phyloP scores from a whole-genome alignment of 2,888 invertebrate genomes.

The Netelia fuscicornis region DNA sequence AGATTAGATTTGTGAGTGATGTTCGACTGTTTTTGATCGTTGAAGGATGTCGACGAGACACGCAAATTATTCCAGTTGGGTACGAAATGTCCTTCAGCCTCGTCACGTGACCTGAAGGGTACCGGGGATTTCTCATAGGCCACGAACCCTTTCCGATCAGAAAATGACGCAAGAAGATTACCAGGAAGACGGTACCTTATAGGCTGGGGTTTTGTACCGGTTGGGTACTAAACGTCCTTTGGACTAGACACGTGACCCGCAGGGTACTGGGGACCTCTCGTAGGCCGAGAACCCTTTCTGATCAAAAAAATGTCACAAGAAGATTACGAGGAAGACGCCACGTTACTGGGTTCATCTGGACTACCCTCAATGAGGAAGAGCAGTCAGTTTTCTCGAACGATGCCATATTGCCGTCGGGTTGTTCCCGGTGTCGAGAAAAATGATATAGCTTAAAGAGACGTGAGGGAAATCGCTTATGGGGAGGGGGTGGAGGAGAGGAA shows the following conservation, averaged over 20 bases:
- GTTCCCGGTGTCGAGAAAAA: conserved; percentile 72
- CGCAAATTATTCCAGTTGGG: background rate
- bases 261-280: too few species aligned
- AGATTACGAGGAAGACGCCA: background rate
- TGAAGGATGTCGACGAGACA: background rate
- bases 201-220: background rate
- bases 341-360: background rate
- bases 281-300: too few species aligned
- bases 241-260: too few species aligned
- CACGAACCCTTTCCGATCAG: too few species aligned
- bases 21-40: conserved; percentile 24
- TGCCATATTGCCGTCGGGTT: conserved; percentile 18
- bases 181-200: background rate
- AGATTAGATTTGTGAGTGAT: conserved; percentile 42
- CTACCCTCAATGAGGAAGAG: background rate
- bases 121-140: too few species aligned
- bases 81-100: background rate
- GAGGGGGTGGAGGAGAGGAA: conserved; percentile 10
- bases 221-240: too few species aligned
- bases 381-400: conserved; percentile 33
- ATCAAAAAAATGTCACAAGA: background rate
- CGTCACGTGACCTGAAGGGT: background rate
- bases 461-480: conserved; percentile 76
- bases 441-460: conserved; percentile 80
- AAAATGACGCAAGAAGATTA: background rate